phyloP scores from a whole-genome alignment of 1,140 invertebrate species.

The Scaptodrosophila lebanonensis region DNA sequence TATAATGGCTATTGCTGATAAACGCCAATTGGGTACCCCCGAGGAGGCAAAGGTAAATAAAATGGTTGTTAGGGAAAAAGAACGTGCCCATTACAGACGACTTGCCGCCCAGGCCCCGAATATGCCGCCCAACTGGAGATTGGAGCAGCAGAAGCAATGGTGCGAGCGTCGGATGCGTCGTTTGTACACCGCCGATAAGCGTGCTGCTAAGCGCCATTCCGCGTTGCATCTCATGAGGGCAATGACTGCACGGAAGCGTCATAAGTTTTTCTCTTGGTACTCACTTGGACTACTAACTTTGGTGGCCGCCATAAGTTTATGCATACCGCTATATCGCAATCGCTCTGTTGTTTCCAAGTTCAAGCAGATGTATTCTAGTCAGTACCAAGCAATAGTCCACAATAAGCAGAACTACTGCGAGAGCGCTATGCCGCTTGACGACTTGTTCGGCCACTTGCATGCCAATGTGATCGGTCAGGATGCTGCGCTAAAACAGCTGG shows the following conservation, averaged over 20 bases:
- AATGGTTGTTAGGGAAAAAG: too few relatives aligned
- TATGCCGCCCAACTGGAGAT: slow-evolving; percentile 22
- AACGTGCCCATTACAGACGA: too few relatives aligned
- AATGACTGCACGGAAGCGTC: neutral
- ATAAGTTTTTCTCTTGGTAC: slow-evolving; percentile 10
- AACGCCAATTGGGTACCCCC: too few relatives aligned
- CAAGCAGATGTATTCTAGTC: slow-evolving; percentile 22
- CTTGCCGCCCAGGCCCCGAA: too few relatives aligned
- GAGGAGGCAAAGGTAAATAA: too few relatives aligned
- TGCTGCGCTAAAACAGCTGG: slow-evolving; percentile 29
- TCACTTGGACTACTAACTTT: slow-evolving; percentile 2
- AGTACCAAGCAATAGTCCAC: slow-evolving; percentile 45
- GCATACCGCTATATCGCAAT: slow-evolving; percentile 19
- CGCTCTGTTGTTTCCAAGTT: slow-evolving; percentile 14
- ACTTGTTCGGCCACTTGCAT: slow-evolving; percentile 21
- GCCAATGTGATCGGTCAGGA: slow-evolving; percentile 45
- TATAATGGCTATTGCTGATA: too few relatives aligned
- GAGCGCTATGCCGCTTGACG: slow-evolving; percentile 3
- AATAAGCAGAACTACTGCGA: slow-evolving; percentile 53
- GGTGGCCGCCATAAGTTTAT: slow-evolving; percentile 9
- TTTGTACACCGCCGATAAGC: neutral
- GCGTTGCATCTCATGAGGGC: too few relatives aligned
- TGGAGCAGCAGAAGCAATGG: too few relatives aligned
- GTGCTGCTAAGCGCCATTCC: too few relatives aligned
- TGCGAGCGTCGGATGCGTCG: slow-evolving; percentile 27